Evolutionary conservation across 2,888 invertebrate species (phyloP), one percentile per base, ranked within the genome.

Genomic region (Oscheius myriophilus): DNA sequence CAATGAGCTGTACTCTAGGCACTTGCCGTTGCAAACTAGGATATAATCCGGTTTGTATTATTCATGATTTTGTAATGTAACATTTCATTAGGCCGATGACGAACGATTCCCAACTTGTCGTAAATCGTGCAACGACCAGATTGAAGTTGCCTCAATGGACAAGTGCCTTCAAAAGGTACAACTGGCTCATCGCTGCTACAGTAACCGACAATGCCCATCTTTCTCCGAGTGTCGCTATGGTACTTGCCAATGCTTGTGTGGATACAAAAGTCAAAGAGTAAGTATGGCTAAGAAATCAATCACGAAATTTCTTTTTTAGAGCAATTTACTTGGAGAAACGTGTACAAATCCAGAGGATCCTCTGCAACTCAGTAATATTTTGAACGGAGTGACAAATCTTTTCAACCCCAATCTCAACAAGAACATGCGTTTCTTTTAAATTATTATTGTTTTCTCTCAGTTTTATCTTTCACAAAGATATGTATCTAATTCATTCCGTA

Each of bases 331-430:
- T 51, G 82, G 78, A 16, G 76, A 70, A 42, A 67, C 81, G 39
- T 85, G 85, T 73, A 74, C 82, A 23, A 82, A 85, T 70, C 85
- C 85, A n/a, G 82, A 82, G 67, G 85, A 85, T 75, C 85, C 85
- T 16, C 78, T 86, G 51, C 78, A 78, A 57, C 70, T 85, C 43
- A 76, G 80, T 46, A 74, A 69, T 26, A 80, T 85, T 57, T 65
- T 85, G 21, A 79, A 73, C n/a, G 76, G 80, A 23, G 80, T 84
- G 12, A 78, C 79, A 25, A 77, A 79, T 62, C 70, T 84, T 18
- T 84, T 84, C 67, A 78, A 80, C 53, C 61, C 61, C 21, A 46
- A 61, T 33, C 26, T 33, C 33, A 33, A 33, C 33, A 33, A 33
- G 14, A 61, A 25, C 69, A 65, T 21, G 72, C 67, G 12, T 69